phyloP scores from a whole-genome alignment of 2,888 invertebrate species.

The Arctia plantaginis region DNA sequence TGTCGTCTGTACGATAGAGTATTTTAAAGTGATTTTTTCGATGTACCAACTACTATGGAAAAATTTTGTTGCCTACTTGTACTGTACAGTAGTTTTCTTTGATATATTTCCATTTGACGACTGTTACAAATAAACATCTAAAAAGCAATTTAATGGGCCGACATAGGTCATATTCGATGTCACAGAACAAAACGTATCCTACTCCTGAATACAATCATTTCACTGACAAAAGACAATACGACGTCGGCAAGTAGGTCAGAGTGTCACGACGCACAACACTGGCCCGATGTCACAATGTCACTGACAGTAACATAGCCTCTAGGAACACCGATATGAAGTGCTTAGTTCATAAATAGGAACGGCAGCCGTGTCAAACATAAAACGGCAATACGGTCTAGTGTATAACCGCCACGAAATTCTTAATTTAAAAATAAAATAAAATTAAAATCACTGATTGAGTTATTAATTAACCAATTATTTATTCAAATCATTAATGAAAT shows the following conservation, averaged over 20 bases:
- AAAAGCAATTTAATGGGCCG: conserved; percentile 17
- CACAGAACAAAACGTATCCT: conserved; percentile 47
- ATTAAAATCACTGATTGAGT: conserved; percentile 34
- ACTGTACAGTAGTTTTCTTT: not conserved
- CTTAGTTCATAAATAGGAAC: conserved; percentile 62
- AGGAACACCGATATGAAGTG: conserved; percentile 55
- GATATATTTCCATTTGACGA: not conserved
- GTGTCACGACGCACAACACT: conserved; percentile 67
- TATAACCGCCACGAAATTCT: conserved; percentile 1
- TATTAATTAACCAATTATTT: conserved; percentile 41
- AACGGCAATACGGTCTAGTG: conserved; percentile 57
- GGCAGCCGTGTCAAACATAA: conserved; percentile 51
- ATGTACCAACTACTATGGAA: too few relatives aligned
- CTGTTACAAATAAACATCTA: conserved; percentile 7
- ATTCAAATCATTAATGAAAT: conserved; percentile 42
- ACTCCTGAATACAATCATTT: conserved; percentile 49
- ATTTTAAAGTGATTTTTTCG: too few relatives aligned
- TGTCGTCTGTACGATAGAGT: not conserved
- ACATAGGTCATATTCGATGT: conserved; percentile 33
- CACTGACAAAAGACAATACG: conserved; percentile 70
- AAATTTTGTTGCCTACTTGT: too few relatives aligned
- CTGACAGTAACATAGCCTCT: conserved; percentile 57
- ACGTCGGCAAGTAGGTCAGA: conserved; percentile 72
- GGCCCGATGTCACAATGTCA: conserved; percentile 66
- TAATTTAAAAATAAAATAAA: conserved; percentile 6